Percentiles rank a stretch among this genome's conserved stretches.
phyloP scores from a whole-genome alignment of 1,140 invertebrate species.

The Conopomorpha cramerella region DNA sequence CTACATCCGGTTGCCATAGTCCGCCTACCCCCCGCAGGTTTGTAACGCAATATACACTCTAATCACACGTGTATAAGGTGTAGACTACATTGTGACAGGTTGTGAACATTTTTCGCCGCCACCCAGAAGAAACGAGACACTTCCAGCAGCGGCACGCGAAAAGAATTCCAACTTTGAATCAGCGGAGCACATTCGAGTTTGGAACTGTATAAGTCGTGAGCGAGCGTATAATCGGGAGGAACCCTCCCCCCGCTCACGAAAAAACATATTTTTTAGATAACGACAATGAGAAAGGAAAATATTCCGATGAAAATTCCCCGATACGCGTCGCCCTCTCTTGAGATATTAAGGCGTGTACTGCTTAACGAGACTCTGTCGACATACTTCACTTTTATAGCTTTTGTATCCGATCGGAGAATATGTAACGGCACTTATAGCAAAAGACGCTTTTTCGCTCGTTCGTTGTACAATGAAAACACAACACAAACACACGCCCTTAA shows the following conservation, averaged over 20 bases:
- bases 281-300: constrained; percentile 59
- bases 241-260: constrained; percentile 14
- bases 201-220: constrained; percentile 10
- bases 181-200: constrained; percentile 23
- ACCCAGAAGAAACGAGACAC: constrained; percentile 22
- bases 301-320: constrained; percentile 58
- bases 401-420: no score
- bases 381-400: constrained; percentile 55
- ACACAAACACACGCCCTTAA: not conserved
- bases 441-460: no score
- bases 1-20: no score
- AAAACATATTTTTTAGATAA: constrained; percentile 61
- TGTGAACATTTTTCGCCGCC: constrained; percentile 44
- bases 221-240: constrained; percentile 2
- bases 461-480: constrained; percentile 33
- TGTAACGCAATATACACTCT: constrained; percentile 17
- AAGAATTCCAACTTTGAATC: constrained; percentile 25
- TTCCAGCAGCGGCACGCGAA: constrained; percentile 15
- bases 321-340: constrained; percentile 41
- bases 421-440: constrained; percentile 30
- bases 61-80: constrained; percentile 8
- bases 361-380: constrained; percentile 54
- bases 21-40: constrained; percentile 22
- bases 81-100: no score
- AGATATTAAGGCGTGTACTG: constrained; percentile 51